A percentile compares a stretch with the other conserved stretches of the same genome.
Evolutionary conservation across 2,797 vertebrate genomes (phyloP).

Genomic region (Tokudaia muenninki): DNA sequence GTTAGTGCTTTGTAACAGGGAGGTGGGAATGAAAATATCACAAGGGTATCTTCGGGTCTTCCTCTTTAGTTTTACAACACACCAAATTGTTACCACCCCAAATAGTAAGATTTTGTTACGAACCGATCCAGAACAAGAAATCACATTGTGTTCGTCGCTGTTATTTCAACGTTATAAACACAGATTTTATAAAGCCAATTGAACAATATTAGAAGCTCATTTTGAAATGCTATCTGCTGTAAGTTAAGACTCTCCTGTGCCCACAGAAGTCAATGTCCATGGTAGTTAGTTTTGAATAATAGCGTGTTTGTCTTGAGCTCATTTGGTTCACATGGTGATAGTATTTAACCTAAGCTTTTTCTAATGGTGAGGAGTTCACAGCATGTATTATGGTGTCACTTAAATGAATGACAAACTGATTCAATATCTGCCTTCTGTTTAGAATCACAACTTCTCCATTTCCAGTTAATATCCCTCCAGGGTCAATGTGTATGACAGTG

Average conservation of each 20-base stretch:
- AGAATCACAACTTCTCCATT: neutral
- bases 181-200: conserved; percentile 22
- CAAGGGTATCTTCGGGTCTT: neutral
- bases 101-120: neutral
- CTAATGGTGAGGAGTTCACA: conserved; percentile 30
- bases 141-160: neutral
- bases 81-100: neutral
- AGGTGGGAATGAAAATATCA: neutral
- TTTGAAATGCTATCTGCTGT: neutral
- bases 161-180: conserved; percentile 19
- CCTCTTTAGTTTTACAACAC: neutral
- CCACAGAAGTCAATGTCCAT: neutral
- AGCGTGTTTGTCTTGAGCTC: conserved; percentile 34
- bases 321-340: conserved; percentile 18
- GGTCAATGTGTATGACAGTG: neutral
- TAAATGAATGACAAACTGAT: conserved; percentile 56
- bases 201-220: neutral
- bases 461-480: neutral
- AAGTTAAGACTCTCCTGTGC: neutral
- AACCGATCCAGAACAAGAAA: conserved; percentile 35
- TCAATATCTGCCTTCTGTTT: neutral
- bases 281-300: neutral
- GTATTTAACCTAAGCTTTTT: conserved; percentile 1
- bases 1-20: neutral
- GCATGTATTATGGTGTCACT: conserved; percentile 14